Conservation (phyloP, 2,888 invertebrate species). For the Sussaba pulchella region DNA sequence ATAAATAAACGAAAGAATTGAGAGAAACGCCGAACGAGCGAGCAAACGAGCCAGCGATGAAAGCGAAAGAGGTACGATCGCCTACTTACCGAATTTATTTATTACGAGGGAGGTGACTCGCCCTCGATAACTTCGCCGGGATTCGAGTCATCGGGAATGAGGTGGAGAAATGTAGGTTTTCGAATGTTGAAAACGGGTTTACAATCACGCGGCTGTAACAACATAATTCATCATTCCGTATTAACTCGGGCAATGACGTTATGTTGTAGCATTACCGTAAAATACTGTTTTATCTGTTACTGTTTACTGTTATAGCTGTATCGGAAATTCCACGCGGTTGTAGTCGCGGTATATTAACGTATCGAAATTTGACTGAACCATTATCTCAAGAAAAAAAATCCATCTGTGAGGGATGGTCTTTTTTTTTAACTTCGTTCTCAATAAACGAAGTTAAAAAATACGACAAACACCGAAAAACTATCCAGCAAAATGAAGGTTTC, state of each 20-base stretch:
- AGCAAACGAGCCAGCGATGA: slow-evolving; percentile 48
- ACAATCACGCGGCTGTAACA: background rate
- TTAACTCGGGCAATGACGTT: background rate
- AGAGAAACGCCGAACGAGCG: no score
- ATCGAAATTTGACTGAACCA: background rate
- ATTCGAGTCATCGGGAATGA: slow-evolving; percentile 16
- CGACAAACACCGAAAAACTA: no score
- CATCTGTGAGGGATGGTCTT: background rate
- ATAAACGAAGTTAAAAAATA: no score
- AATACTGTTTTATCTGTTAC: no score
- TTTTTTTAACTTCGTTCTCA: no score
- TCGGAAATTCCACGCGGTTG: background rate
- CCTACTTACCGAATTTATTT: slow-evolving; percentile 59
- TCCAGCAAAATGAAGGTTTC: no score
- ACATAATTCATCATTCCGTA: slow-evolving; percentile 1
- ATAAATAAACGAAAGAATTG: no score
- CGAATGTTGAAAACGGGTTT: background rate
- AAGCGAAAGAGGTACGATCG: slow-evolving; percentile 56
- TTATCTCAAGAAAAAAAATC: background rate
- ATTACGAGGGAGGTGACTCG: slow-evolving; percentile 52
- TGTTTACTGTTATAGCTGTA: background rate
- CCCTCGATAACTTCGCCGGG: slow-evolving; percentile 21
- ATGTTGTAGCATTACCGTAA: background rate
- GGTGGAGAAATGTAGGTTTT: background rate
- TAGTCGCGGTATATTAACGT: background rate